Percentiles rank a stretch among this genome's conserved stretches.
Evolutionary conservation across 1,140 invertebrate genomes (phyloP).

Genomic region (Pseudomyrmex pallidus): DNA sequence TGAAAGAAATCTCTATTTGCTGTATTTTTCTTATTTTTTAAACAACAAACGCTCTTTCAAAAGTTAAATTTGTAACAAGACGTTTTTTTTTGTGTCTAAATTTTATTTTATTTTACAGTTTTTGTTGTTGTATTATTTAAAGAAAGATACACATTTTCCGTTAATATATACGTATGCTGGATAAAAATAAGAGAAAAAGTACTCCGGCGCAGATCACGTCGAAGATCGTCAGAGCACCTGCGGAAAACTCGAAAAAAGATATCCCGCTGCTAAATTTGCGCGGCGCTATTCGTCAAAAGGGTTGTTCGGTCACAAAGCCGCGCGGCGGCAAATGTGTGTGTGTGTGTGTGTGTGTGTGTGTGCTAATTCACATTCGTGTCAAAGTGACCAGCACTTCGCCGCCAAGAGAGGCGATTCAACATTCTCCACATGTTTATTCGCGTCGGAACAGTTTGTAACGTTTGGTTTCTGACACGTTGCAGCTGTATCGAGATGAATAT

Average conservation of each 20-base stretch:
- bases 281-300: slow-evolving; percentile 45
- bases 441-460: slow-evolving; percentile 14
- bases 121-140: not conserved
- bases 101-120: not conserved
- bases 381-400: slow-evolving; percentile 42
- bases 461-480: not conserved
- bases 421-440: slow-evolving; percentile 7
- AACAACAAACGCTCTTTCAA: too few species aligned
- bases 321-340: slow-evolving; percentile 12
- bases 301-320: slow-evolving; percentile 40
- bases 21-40: too few species aligned
- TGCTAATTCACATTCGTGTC: slow-evolving; percentile 60
- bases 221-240: not conserved
- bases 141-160: not conserved
- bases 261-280: slow-evolving; percentile 58
- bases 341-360: too few species aligned
- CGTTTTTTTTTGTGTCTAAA: not conserved
- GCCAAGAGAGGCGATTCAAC: slow-evolving; percentile 20
- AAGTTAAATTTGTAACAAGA: not conserved
- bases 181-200: not conserved
- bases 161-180: too few species aligned
- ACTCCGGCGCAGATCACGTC: not conserved
- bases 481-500: slow-evolving; percentile 11
- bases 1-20: too few species aligned
- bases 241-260: slow-evolving; percentile 4